Percentiles rank a stretch among this genome's conserved stretches.
These are phyloP conservation scores for Drosophila kepulauana DNA, from an alignment of 1,140 invertebrate genomes.

Conservation along the genomic window DNA sequence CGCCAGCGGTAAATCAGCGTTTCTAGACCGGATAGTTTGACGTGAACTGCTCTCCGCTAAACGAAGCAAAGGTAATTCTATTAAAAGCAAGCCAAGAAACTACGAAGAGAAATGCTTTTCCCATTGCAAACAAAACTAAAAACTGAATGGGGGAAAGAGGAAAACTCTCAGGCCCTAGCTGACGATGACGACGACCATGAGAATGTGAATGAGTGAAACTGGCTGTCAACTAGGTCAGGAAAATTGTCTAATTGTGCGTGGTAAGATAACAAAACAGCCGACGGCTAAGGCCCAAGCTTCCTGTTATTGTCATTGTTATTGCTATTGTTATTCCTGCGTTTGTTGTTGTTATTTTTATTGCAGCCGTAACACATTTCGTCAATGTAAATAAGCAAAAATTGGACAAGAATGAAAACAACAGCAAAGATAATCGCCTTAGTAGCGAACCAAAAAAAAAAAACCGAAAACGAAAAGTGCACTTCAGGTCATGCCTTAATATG, in stretches of 20 bases:
- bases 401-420: constrained; percentile 57
- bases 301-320: constrained; percentile 72
- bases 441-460: constrained; percentile 8
- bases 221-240: constrained; percentile 20
- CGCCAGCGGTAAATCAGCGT: constrained; percentile 7
- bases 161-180: constrained; percentile 58
- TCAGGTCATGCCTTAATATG: constrained; percentile 54
- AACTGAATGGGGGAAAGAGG: constrained; percentile 6
- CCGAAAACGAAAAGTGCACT: constrained; percentile 67
- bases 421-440: constrained; percentile 79
- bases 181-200: constrained; percentile 35
- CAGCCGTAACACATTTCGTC: constrained; percentile 71
- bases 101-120: constrained; percentile 60
- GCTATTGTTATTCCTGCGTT: constrained; percentile 28
- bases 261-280: constrained; percentile 78
- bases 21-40: background rate
- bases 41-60: constrained; percentile 21
- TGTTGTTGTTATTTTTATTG: constrained; percentile 51
- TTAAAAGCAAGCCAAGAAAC: constrained; percentile 50
- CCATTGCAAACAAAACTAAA: constrained; percentile 36
- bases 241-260: constrained; percentile 84
- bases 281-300: constrained; percentile 62
- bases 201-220: constrained; percentile 26
- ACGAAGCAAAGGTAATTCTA: constrained; percentile 55
- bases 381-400: constrained; percentile 77